Evolutionary conservation across 2,888 invertebrate genomes (phyloP), one percentile per base, ranked within the genome.

Genomic region (Bruchidius siliquastri): DNA sequence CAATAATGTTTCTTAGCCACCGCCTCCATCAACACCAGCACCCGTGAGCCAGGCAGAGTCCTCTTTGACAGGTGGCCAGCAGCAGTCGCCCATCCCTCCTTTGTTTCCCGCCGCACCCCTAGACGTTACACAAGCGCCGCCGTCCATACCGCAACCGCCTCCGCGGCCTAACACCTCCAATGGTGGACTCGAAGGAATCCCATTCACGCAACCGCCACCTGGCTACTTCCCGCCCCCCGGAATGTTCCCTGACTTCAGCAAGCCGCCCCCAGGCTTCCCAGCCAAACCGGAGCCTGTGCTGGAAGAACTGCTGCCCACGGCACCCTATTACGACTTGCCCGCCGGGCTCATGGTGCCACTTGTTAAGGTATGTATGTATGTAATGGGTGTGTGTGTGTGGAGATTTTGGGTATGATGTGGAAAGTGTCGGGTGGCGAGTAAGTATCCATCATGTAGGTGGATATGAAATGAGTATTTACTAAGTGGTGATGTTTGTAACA

Each of bases 311-410:
- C 92, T 95, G 88, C 98, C 98, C 26, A 93, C 94, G 26, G 94
- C 96, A 80, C 97, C 98, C 71, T 99, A 99, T 86, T 99, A 94
- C 85, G 98, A 99, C 85, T 89, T 99, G 77, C 99, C 99, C 0
- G 98, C 99, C 73, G 99, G 98, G 69, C 90, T 99, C 21, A 98
- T 99, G 94, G 97, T 98, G 74, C 97, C 98, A n/a, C 90, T 98
- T 20, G 95, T 99, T 75, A 95, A 94, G 90, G 93, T 94, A 87
- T 86, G 87, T 82, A 72, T 67, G 72, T 82, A 72, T 32, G 72
- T 1, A 18, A 49, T 49, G 49, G 49, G 49, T 49, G 18, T 49
- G 18, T 8, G 10, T 1, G n/a, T 68, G 68, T 21, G 68, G 8
- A 67, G 4, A 4, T 67, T 10, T 67, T 67, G 2, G 68, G 20